Evolutionary conservation across 2,797 vertebrate genomes (phyloP), one percentile per base, ranked within the genome.

Genomic region (Leucoraja ocellata): DNA sequence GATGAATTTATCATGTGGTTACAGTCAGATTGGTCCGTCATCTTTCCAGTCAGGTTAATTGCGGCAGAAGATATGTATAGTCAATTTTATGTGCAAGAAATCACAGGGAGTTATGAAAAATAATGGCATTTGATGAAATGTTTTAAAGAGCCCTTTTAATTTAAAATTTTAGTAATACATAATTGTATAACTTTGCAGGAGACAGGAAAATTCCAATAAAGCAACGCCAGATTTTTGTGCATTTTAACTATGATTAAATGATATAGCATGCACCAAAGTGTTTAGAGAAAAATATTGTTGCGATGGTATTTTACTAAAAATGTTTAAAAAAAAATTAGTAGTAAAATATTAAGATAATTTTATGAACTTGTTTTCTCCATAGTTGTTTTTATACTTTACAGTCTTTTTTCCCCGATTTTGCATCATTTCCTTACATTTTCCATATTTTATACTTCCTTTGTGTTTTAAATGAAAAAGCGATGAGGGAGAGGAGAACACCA

Each of bases 1-100:
- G 94, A 95, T 94, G 90, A 95, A 95, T 94, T 94, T 94, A 94
- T 95, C 95, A 94, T 95, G 96, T 96, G 95, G 95, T 94, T 94
- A 93, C 68, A 94, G 95, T 94, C 95, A 94, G 94, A 93, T 93
- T 95, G 94, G 95, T 93, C 0, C 91, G n/a, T 94, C 94, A 93
- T 94, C 93, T 93, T 92, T 94, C 93, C 93, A 93, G 94, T 93
- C 78, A 95, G 94, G 95, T 95, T 94, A 93, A 7, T 94, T 36
- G 94, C 93, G 94, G 94, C 94, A 94, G 93, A 93, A 93, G 93
- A 94, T 90, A 61, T 83, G 71, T 92, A 71, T 32, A 65, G 36
- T 76, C 28, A 71, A 58, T 13, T 76, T 10, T 23, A 76, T 76
- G 65, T 92, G 93, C 91, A 32, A 91, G 84, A 93, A 91, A 36